A percentile compares a stretch with the other conserved stretches of the same genome.
Evolutionary conservation across 2,797 vertebrate genomes (phyloP).

Genomic region (Petrocephalus sullivani): DNA sequence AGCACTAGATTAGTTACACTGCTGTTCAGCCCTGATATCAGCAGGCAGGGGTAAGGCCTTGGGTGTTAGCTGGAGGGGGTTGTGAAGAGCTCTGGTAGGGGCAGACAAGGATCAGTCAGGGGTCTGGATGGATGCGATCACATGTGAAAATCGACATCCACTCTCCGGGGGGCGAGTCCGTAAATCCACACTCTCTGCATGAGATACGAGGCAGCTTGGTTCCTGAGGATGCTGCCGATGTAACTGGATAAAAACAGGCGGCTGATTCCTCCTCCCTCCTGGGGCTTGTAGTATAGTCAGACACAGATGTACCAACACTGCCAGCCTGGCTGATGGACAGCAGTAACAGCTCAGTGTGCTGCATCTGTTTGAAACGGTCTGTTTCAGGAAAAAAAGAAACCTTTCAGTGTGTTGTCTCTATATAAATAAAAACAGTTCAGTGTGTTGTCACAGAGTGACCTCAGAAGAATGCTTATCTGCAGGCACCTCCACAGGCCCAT

Average conservation of each 20-base stretch:
- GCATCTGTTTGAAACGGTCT: background rate
- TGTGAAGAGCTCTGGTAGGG: background rate
- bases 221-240: background rate
- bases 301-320: background rate
- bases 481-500: background rate
- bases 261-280: background rate
- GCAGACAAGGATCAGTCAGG: background rate
- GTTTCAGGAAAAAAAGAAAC: background rate
- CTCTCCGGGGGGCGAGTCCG: background rate
- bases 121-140: background rate
- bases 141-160: background rate
- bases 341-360: background rate
- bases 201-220: background rate
- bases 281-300: background rate
- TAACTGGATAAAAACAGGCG: background rate
- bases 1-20: background rate
- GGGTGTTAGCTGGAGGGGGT: background rate
- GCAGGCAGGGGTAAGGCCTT: background rate
- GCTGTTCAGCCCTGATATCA: background rate
- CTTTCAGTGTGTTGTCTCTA: background rate
- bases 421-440: background rate
- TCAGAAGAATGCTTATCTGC: background rate
- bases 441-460: background rate
- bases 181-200: background rate
- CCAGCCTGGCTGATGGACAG: background rate